Percentiles rank a stretch among this genome's conserved stretches.
phyloP scores from a whole-genome alignment of 2,113 vertebrate species.

The Pseudorasbora parva region DNA sequence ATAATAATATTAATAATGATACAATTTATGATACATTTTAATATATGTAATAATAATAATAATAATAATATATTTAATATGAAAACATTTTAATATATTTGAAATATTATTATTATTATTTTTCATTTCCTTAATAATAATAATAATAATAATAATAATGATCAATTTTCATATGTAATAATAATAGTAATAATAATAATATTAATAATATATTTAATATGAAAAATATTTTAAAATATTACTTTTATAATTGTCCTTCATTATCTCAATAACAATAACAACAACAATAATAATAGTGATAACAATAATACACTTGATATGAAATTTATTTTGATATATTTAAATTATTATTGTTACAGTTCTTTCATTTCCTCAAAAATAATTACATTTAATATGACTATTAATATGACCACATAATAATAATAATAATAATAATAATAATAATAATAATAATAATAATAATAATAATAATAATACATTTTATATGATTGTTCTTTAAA shows the following conservation, averaged over 20 bases:
- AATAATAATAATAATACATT: too few relatives aligned
- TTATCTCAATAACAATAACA: neutral
- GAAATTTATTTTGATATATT: neutral
- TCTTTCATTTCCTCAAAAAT: neutral
- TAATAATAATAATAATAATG: neutral
- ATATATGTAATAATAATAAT: too few relatives aligned
- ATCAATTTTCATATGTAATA: neutral
- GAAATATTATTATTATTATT: too few relatives aligned
- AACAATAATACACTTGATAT: neutral
- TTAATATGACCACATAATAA: neutral
- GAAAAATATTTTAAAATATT: neutral
- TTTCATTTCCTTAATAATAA: neutral
- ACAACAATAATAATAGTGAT: neutral
- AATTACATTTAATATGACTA: neutral
- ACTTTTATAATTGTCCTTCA: too few relatives aligned
- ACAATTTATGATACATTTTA: too few relatives aligned
- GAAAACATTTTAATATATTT: too few relatives aligned
- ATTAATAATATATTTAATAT: neutral
- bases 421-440: neutral
- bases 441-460: neutral
- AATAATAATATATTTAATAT: too few relatives aligned
- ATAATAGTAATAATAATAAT: neutral
- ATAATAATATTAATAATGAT: too few relatives aligned
- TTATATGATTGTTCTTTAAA: too few relatives aligned
- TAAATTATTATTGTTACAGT: too few relatives aligned